Base-by-base conservation (phyloP, 2,113 vertebrate species). In the Astatotilapia flaviijosephi region DNA sequence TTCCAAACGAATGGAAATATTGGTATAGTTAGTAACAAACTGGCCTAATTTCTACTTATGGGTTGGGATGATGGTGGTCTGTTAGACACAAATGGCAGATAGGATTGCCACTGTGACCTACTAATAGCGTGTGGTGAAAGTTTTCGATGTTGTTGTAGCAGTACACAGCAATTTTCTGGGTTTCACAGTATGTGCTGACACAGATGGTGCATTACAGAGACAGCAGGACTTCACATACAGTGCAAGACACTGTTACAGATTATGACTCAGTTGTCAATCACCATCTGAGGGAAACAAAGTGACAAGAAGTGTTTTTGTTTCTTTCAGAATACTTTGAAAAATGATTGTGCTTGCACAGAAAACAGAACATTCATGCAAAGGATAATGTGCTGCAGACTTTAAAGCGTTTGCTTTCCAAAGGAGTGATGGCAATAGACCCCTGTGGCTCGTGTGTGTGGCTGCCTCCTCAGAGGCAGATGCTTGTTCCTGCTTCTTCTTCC, bases 131-230 rank as follows among this genome's bases (percentile, higher is more conserved):
- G 37, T 45, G 28, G 70, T 75, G 40, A 31, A 87, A 53, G 45
- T 53, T 92, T 80, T 82, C 3, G 1, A 28, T 70, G 45, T 79
- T 84, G 79, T 51, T 73, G 55, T 47, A 79, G 42, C 77, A 83
- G 40, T 17, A 49, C 42, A 58, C 9, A 40, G 40, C 55, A 75
- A 80, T 28, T 80, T 75, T 81, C 33, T 10, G 73, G 54, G 51
- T 26, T 83, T 91, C 53, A 80, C 68, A 86, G 77, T 81, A 55
- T 88, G 58, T 70, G 60, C 80, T 85, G 82, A 85, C 87, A 86
- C 86, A 91, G 85, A 92, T 91, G 91, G 80, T 86, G 83, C 79
- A 83, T 42, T 79, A 79, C 55, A 86, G 75, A 80, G 79, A 82
- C 88, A 86, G 89, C 90, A 91, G 90, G 85, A 65, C 87, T 26